These are phyloP conservation scores for Macaria notata DNA, from an alignment of 2,888 invertebrate genomes.

Conservation along the genomic window DNA sequence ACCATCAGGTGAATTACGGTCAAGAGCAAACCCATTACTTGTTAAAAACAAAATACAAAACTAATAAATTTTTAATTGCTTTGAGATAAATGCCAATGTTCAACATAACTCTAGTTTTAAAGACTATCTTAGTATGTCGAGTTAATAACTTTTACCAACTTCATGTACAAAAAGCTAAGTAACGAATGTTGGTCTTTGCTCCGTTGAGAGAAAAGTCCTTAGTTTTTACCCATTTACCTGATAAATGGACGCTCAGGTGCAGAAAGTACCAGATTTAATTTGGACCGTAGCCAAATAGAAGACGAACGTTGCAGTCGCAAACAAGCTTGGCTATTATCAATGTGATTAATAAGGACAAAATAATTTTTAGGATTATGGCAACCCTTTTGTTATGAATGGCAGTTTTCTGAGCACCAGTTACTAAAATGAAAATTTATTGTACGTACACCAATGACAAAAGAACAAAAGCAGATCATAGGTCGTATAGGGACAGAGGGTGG, in stretches of 20 bases:
- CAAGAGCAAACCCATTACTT: too few relatives aligned
- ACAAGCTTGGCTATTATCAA: slow-evolving; percentile 14
- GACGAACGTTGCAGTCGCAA: slow-evolving; percentile 7
- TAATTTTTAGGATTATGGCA: neutral
- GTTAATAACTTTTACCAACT: neutral
- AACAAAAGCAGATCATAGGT: too few relatives aligned
- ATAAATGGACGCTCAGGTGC: slow-evolving; percentile 28
- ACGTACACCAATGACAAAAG: too few relatives aligned
- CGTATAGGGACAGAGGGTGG: too few relatives aligned
- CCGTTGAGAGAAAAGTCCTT: slow-evolving; percentile 12
- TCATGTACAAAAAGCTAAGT: slow-evolving; percentile 38
- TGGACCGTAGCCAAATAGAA: slow-evolving; percentile 22
- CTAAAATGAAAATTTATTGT: too few relatives aligned
- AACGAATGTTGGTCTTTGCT: slow-evolving; percentile 40
- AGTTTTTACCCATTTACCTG: slow-evolving; percentile 18
- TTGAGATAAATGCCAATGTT: too few relatives aligned
- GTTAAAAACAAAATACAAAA: too few relatives aligned
- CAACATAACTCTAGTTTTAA: too few relatives aligned
- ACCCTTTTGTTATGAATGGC: neutral
- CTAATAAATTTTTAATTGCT: too few relatives aligned
- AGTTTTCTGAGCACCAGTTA: too few relatives aligned
- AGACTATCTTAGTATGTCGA: too few relatives aligned
- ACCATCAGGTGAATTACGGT: too few relatives aligned
- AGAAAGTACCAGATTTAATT: slow-evolving; percentile 19
- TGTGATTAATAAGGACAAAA: slow-evolving; percentile 7